Evolutionary conservation across 37 sponge, comb jelly and placozoan species (phyloP).

Genomic region (Cliona cf. orientalis): DNA sequence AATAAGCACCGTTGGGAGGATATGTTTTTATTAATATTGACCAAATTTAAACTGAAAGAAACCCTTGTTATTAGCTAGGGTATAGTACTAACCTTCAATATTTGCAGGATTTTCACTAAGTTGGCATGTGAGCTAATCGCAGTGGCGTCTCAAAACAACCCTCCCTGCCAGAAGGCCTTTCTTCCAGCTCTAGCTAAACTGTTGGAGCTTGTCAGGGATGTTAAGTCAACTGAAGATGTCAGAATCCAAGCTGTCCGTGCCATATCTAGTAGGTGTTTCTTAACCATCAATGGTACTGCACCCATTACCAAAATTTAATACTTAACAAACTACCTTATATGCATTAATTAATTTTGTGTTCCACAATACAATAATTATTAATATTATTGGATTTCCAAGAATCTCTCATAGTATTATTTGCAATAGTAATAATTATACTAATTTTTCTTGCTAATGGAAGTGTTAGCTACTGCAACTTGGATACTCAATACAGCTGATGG

Average conservation of each 20-base stretch:
- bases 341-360: too few relatives aligned
- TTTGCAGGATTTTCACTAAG: neutral
- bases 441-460: neutral
- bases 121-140: slow-evolving; percentile 56
- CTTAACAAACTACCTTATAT: neutral
- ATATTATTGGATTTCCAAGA: too few relatives aligned
- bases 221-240: neutral
- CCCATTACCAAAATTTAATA: neutral
- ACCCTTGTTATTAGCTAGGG: too few relatives aligned
- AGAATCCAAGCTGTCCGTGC: slow-evolving; percentile 60
- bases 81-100: neutral
- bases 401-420: too few relatives aligned
- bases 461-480: too few relatives aligned
- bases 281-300: too few relatives aligned
- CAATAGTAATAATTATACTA: too few relatives aligned
- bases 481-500: too few relatives aligned
- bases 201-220: slow-evolving; percentile 1
- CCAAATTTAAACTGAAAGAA: too few relatives aligned
- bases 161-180: slow-evolving; percentile 43
- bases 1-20: neutral
- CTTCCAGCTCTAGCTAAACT: slow-evolving; percentile 26
- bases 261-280: slow-evolving; percentile 63
- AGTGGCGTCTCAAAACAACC: slow-evolving; percentile 67
- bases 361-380: too few relatives aligned
- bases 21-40: neutral